Base-by-base conservation (phyloP, 2,888 invertebrate species). In the Acrocyrtus sp. region DNA sequence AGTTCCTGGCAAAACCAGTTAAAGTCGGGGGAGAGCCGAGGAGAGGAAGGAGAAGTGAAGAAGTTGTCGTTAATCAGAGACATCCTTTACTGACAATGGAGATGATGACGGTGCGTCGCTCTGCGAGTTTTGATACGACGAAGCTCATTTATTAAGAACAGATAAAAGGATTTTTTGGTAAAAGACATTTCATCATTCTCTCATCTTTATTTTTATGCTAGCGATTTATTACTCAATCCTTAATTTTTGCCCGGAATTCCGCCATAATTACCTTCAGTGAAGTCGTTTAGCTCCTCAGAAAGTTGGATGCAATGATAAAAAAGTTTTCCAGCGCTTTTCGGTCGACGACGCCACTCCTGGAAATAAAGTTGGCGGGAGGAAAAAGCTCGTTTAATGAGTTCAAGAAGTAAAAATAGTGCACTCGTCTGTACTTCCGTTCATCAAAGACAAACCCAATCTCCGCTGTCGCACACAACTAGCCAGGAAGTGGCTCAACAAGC, bases 201-300 rank as follows among this genome's bases (percentile, higher is more conserved):
- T 63, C 63, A 50, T 63, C 48, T 39, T 51, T 17, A 29, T 45
- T 60, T 54, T 72, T 51, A 53, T 72, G 58, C 34, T 54, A 54
- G 45, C 56, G 66, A 72, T 65, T 72, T 72, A 72, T 66, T 60
- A 43, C 66, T 72, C 66, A 66, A 72, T 61, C 66, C 72, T 56
- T 72, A 72, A 72, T 66, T 72, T 72, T 61, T 66, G 50, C 41
- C 66, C 66, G 66, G 72, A 72, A 66, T 60, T 65, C 72, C 60
- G 41, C 65, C 60, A 48, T 72, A 72, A 72, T 72, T 72, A 65
- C 65, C 72, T 57, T 21, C 34, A 12, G 41, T 51, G 50, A 70
- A 51, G 53, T 53, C 60, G 41, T 26, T 22, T n/a, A n/a, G n/a
- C n/a, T n/a, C n/a, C n/a, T n/a, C n/a, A 27, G 12, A 17, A 27